Evolutionary conservation across 2,797 vertebrate species (phyloP).

Genomic region (Malurus leucopterus): DNA sequence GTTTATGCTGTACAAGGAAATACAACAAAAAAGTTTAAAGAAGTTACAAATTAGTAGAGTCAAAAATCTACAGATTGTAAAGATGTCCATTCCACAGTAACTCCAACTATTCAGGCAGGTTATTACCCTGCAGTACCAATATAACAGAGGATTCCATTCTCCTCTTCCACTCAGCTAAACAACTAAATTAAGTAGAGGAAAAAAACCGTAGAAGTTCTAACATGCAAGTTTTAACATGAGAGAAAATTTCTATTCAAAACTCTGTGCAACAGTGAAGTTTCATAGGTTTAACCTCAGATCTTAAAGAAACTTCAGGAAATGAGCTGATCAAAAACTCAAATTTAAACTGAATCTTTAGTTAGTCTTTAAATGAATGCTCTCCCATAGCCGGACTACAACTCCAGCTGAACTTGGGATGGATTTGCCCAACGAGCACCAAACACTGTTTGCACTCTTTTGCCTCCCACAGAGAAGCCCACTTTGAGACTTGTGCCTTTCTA

Average conservation of each 20-base stretch:
- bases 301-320: not conserved
- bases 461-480: not conserved
- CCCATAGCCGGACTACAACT: not conserved
- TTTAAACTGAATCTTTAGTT: not conserved
- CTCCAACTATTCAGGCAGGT: not conserved
- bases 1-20: not conserved
- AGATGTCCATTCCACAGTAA: not conserved
- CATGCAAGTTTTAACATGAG: rapidly evolving
- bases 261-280: not conserved
- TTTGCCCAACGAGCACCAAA: not conserved
- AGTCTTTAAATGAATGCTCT: not conserved
- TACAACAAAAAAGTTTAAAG: not conserved
- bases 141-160: rapidly evolving
- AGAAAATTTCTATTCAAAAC: not conserved
- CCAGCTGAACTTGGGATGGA: not conserved
- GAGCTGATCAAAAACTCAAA: not conserved
- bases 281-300: not conserved
- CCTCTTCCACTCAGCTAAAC: not conserved
- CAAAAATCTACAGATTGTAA: not conserved
- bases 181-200: not conserved
- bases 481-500: not conserved
- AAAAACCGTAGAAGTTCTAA: not conserved
- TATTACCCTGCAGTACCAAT: not conserved
- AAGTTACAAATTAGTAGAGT: not conserved
- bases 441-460: not conserved